Evolutionary conservation across 1,140 invertebrate species (phyloP), one percentile per base, ranked within the genome.

Genomic region (Harlomillsia oculata): DNA sequence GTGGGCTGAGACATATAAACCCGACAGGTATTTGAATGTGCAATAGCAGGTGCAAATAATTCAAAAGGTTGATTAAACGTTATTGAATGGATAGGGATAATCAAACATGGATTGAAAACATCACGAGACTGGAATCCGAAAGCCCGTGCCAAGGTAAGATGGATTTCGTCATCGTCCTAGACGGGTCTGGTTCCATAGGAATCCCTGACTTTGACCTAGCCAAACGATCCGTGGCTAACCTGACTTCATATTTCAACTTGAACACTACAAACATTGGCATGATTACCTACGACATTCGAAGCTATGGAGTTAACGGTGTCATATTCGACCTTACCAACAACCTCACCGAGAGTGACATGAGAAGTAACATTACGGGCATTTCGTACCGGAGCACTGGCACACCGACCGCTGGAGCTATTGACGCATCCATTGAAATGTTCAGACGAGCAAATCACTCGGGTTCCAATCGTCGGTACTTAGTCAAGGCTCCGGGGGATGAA

Each of bases 151-250:
- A 28, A 9, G 53, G 30, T 2, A 55, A 29, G 30, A 41, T 55
- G 29, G 20, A 55, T 21, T 23, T 55, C 9, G 43, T 48, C 1
- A 39, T 48, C 11, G 53, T 28, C 2, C 13, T 46, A 20, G 53
- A 55, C 25, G 39, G 53, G 8, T 46, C 43, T 9, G 53, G 53
- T 14, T 46, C 43, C 20, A 39, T 55, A 18, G 21, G 1, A 39
- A 1, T 3, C 5, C 14, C 5, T 25, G 16, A 46, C 18, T 55
- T 46, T 30, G 1, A 23, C 2, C 36, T 23, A 18, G 53, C 53
- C 3, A 55, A 46, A 30, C 9, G 18, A 20, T 40, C 34, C 13
- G 26, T 48, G n/a, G 44, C 21, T 0, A 46, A 46, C 23, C 18
- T 55, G 1, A 9, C 29, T 2, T 18, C 23, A 1, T 30, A 14